Base-by-base conservation (phyloP, 2,113 vertebrate species). In the Gadus macrocephalus region DNA sequence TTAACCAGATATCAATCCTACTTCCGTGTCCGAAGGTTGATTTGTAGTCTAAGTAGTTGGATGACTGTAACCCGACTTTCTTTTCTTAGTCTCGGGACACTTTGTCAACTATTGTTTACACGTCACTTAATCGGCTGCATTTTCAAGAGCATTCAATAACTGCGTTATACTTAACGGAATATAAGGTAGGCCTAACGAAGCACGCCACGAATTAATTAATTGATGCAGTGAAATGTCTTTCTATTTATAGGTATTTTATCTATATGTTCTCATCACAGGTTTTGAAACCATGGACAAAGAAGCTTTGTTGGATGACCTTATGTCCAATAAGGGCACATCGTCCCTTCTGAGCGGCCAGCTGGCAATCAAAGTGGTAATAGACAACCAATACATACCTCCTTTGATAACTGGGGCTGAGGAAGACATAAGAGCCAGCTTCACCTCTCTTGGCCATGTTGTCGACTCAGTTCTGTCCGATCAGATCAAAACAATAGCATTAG, bases 301-400 rank as follows among this genome's bases (percentile, higher is more conserved):
- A 2, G 25, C 59, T 0, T 63, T 87, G 61, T 38, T 78, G 66
- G 53, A 63, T 64, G 64, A 66, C 64, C 66, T 83, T 77, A 71
- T 60, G 38, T 59, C 77, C 16, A 70, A 67, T 49, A 14, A 9
- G 11, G 73, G 27, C 27, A 28, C 6, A 38, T 62, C 66, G 0
- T 81, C 85, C 1, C 64, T 86, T 15, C 74, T 91, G 53, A 83
- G 87, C 14, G 90, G 90, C 27, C 83, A 87, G 25, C 53, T 62
- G 25, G 68, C 79, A 6, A 55, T 28, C 31, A 78, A 71, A 22
- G 77, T 91, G 60, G 59, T 90, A 3, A 76, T 31, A 16, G 78
- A 59, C 59, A 67, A 66, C 5, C 76, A 68, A 25, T 90, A 89
- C 64, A 71, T 85, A 16, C 61, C 81, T 0, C 77, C 75, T 0